Conservation (phyloP, 2,797 vertebrate genomes). For the Parauchenoglanis ngamensis region DNA sequence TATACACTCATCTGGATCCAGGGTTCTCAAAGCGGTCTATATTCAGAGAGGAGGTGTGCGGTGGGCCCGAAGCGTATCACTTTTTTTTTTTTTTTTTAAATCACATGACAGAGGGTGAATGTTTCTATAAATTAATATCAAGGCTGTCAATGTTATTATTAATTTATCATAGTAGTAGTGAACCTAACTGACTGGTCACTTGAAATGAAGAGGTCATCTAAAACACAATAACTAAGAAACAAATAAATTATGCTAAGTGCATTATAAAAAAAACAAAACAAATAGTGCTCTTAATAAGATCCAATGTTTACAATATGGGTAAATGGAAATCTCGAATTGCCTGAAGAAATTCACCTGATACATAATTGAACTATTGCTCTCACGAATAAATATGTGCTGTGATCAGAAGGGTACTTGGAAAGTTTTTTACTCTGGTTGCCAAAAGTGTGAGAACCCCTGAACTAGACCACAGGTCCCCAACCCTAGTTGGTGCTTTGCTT, state of each 20-base stretch:
- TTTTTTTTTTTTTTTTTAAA: not conserved
- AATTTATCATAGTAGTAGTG: not conserved
- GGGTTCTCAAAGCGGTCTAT: not conserved
- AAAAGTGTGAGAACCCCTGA: not conserved
- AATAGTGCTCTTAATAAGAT: not conserved
- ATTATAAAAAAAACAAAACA: not conserved
- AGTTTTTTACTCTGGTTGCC: not conserved
- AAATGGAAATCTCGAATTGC: not conserved
- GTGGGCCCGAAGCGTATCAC: not conserved
- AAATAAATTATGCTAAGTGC: not conserved
- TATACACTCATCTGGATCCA: not conserved
- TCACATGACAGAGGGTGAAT: not conserved
- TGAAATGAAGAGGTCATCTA: not conserved
- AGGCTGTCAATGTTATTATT: not conserved
- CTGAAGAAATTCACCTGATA: not conserved
- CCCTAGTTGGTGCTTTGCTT: not conserved
- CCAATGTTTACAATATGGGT: not conserved
- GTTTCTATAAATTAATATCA: not conserved
- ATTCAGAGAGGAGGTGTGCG: too few relatives aligned
- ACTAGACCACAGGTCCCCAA: not conserved
- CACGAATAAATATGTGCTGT: not conserved
- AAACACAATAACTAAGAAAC: not conserved
- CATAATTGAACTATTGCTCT: not conserved
- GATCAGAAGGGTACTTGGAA: not conserved
- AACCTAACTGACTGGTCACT: not conserved